Conservation (phyloP, 2,888 invertebrate species). For the Cheilosia grossa region DNA sequence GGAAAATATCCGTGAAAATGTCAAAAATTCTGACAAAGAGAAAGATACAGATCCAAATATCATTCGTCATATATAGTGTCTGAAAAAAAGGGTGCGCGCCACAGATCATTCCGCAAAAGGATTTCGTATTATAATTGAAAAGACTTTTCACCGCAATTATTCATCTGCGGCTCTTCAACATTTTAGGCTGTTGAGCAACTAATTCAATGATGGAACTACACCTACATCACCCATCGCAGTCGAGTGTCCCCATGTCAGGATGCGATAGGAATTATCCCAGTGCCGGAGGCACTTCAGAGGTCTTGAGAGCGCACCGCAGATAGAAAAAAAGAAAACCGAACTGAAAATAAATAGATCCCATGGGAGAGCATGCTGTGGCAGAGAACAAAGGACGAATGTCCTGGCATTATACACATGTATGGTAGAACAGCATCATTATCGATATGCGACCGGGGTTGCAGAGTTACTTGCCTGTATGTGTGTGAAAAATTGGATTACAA, state of each 20-base stretch:
- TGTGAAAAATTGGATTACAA: slow-evolving; percentile 71
- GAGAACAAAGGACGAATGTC: slow-evolving; percentile 59
- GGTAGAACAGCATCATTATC: slow-evolving; percentile 43
- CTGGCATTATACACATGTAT: neutral
- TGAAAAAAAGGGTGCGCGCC: slow-evolving; percentile 46
- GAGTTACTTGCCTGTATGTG: slow-evolving; percentile 10
- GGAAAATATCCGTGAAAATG: slow-evolving; percentile 72
- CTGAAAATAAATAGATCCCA: slow-evolving; percentile 69
- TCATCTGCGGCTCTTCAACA: slow-evolving; percentile 42
- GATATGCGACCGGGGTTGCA: slow-evolving; percentile 30
- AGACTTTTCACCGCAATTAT: slow-evolving; percentile 71
- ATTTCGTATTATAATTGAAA: slow-evolving; percentile 50
- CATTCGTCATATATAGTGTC: slow-evolving; percentile 59
- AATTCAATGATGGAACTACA: slow-evolving; percentile 58
- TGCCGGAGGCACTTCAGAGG: slow-evolving; percentile 43
- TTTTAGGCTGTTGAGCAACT: slow-evolving; percentile 26
- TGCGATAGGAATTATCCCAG: slow-evolving; percentile 34
- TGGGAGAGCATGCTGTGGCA: slow-evolving; percentile 30
- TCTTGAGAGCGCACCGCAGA: slow-evolving; percentile 32
- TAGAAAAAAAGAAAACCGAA: slow-evolving; percentile 33
- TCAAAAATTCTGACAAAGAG: slow-evolving; percentile 70
- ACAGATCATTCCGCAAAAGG: slow-evolving; percentile 23
- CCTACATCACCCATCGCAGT: slow-evolving; percentile 10
- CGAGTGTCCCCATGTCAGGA: slow-evolving; percentile 65
- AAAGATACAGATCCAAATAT: slow-evolving; percentile 44